Evolutionary conservation across 2,797 vertebrate species (phyloP).

Genomic region (Anguilla marmorata): DNA sequence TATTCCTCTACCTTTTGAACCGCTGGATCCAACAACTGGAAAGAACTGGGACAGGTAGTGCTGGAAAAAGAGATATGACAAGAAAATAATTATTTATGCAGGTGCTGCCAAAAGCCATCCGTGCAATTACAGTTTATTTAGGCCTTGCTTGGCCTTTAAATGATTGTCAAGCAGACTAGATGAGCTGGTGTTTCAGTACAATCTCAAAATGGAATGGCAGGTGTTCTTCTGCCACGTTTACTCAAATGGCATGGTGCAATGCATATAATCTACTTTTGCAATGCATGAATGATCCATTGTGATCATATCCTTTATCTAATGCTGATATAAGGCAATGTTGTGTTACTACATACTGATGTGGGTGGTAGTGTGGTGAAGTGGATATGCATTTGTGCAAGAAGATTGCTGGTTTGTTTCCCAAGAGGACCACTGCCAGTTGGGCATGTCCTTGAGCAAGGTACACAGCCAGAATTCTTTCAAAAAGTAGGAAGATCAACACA

Average conservation of each 20-base stretch:
- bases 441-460: not conserved
- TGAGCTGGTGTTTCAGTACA: not conserved
- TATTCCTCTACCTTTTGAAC: not conserved
- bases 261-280: not conserved
- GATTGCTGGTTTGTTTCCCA: not conserved
- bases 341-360: not conserved
- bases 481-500: not conserved
- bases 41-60: conserved; percentile 52
- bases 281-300: not conserved
- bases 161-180: not conserved
- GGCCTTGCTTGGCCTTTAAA: not conserved
- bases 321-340: not conserved
- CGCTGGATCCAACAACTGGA: not conserved
- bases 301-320: not conserved
- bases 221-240: not conserved
- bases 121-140: not conserved
- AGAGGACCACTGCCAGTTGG: not conserved
- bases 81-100: not conserved
- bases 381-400: not conserved
- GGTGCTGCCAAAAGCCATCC: not conserved
- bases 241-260: not conserved
- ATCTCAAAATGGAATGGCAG: not conserved
- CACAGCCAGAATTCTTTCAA: not conserved
- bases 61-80: conserved; percentile 33
- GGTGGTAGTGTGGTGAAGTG: not conserved